Percentiles rank a stretch among this genome's conserved stretches.
Conservation (phyloP, 1,140 invertebrate genomes). For the Bombus confusus region DNA sequence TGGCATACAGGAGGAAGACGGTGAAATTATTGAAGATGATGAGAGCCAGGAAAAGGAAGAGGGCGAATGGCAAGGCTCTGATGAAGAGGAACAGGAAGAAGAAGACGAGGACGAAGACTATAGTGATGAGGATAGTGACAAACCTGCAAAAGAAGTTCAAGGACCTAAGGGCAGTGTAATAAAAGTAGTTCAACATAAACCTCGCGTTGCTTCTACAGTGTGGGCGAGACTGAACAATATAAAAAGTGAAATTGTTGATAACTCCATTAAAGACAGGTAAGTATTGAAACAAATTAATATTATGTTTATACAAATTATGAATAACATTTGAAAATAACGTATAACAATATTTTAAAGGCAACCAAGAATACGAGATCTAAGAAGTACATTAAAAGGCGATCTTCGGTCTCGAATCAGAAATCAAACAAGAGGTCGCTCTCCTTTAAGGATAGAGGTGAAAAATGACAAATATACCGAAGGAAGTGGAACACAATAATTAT, state of each 20-base stretch:
- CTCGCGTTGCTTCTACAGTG: conserved; percentile 81
- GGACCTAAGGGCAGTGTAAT: conserved; percentile 81
- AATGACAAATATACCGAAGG: conserved; percentile 76
- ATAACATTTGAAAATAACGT: neutral
- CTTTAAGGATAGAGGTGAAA: conserved; percentile 79
- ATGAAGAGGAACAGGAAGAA: conserved; percentile 62
- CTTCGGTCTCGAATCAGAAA: conserved; percentile 75
- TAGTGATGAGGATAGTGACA: conserved; percentile 58
- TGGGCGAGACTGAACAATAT: conserved; percentile 84
- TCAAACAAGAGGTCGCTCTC: conserved; percentile 74
- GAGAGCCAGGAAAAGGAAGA: conserved; percentile 60
- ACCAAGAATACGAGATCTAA: conserved; percentile 65
- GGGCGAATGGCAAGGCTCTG: conserved; percentile 56
- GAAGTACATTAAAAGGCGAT: conserved; percentile 70
- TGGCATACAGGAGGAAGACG: conserved; percentile 40
- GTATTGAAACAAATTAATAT: neutral
- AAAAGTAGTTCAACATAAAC: conserved; percentile 79
- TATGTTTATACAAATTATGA: neutral
- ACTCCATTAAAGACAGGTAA: conserved; percentile 66
- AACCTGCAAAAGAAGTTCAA: conserved; percentile 77
- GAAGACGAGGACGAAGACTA: conserved; percentile 64
- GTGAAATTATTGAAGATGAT: conserved; percentile 56
- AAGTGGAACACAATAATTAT: conserved; percentile 67
- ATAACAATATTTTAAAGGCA: conserved; percentile 59
- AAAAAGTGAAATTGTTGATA: conserved; percentile 60